Percentiles rank a stretch among this genome's conserved stretches.
phyloP scores from a whole-genome alignment of 2,888 invertebrate genomes.

The Eumerus sabulonum region DNA sequence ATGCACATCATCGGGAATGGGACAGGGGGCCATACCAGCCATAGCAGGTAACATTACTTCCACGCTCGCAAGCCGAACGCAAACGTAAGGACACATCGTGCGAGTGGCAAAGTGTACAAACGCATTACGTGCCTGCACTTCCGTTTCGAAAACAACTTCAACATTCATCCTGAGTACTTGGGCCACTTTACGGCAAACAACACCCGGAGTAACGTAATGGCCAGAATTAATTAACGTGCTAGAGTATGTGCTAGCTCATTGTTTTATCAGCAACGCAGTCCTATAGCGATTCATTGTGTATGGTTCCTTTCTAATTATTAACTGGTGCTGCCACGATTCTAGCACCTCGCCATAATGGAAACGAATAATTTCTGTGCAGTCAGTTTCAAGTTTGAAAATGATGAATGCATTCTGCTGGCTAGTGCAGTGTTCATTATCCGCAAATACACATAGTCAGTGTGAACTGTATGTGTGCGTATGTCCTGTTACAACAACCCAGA shows the following conservation, averaged over 20 bases:
- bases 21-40: too few species aligned
- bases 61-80: not conserved
- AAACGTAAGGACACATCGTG: not conserved
- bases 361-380: constrained; percentile 31
- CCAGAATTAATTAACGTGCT: constrained; percentile 57
- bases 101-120: constrained; percentile 30
- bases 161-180: constrained; percentile 48
- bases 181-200: constrained; percentile 53
- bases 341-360: constrained; percentile 15
- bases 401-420: constrained; percentile 44
- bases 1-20: constrained; percentile 21
- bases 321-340: constrained; percentile 16
- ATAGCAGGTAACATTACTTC: constrained; percentile 10
- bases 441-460: not conserved
- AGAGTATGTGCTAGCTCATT: constrained; percentile 50
- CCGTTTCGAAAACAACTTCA: constrained; percentile 57
- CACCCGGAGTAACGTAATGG: constrained; percentile 36
- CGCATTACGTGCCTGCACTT: constrained; percentile 53
- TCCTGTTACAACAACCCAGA: too few species aligned
- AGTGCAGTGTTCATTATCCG: constrained; percentile 14
- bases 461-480: constrained; percentile 2
- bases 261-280: constrained; percentile 19
- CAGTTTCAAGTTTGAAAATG: constrained; percentile 37
- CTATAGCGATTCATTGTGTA: not conserved
- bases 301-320: constrained; percentile 48